Evolutionary conservation across 2,113 vertebrate genomes (phyloP).

Genomic region (Chlamydotis undulata): DNA sequence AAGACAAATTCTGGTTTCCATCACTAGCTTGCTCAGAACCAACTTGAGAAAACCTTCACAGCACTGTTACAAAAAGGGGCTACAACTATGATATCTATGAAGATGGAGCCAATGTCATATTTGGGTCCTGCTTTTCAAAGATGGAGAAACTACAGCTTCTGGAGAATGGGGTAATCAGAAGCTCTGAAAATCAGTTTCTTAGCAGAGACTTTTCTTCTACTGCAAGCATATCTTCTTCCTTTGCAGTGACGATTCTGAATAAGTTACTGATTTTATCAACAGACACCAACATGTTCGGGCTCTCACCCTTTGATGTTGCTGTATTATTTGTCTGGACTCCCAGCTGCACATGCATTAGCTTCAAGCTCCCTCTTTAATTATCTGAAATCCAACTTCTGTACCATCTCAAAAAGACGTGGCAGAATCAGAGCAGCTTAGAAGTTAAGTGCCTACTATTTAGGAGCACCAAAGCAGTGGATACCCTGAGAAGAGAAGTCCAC

Average conservation of each 20-base stretch:
- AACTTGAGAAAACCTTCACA: background rate
- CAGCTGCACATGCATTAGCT: slow-evolving; percentile 2
- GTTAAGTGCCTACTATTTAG: background rate
- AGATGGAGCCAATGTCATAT: background rate
- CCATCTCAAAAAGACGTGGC: background rate
- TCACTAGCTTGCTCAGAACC: background rate
- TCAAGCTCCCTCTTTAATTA: slow-evolving; percentile 10
- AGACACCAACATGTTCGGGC: background rate
- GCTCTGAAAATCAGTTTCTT: background rate
- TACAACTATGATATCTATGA: background rate
- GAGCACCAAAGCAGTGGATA: background rate
- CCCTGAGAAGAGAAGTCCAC: background rate
- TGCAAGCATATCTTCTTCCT: background rate
- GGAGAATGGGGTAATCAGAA: background rate
- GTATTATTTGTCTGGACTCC: background rate
- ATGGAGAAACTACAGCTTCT: background rate
- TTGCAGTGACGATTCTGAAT: background rate
- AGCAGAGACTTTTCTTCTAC: background rate
- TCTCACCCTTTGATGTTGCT: slow-evolving; percentile 25
- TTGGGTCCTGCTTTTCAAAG: background rate
- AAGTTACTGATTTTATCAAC: slow-evolving; percentile 30
- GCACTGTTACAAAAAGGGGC: background rate
- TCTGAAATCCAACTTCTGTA: background rate
- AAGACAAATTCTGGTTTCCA: background rate
- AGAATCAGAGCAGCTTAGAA: slow-evolving; percentile 14